Percentiles rank a stretch among this genome's conserved stretches.
phyloP scores from a whole-genome alignment of 1,140 invertebrate species.

The Drosophila fuyamai region DNA sequence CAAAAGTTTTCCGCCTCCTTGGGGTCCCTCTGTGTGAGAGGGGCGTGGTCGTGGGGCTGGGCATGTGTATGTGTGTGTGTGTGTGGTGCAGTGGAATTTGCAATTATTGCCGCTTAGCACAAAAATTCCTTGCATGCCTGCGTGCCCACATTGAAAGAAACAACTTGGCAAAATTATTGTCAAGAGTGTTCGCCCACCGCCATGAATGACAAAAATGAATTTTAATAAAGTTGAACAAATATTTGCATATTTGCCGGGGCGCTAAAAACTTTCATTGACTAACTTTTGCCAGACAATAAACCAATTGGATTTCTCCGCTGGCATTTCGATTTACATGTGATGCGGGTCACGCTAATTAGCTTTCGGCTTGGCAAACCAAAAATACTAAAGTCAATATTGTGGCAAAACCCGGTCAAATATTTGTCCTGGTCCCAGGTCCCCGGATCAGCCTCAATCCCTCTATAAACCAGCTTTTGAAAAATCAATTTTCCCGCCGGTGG shows the following conservation, averaged over 20 bases:
- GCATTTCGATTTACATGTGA: slow-evolving; percentile 67
- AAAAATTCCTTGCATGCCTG: slow-evolving; percentile 70
- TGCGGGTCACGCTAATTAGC: slow-evolving; percentile 77
- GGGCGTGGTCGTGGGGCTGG: slow-evolving; percentile 3
- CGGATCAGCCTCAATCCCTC: slow-evolving; percentile 37
- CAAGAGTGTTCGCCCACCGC: slow-evolving; percentile 60
- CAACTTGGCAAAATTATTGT: slow-evolving; percentile 77
- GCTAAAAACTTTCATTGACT: slow-evolving; percentile 79
- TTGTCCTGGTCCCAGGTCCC: slow-evolving; percentile 29
- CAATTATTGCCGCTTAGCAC: slow-evolving; percentile 82
- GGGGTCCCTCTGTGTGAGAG: slow-evolving; percentile 9
- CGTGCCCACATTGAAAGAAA: slow-evolving; percentile 72
- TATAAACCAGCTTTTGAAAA: slow-evolving; percentile 64
- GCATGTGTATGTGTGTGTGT: slow-evolving; percentile 10
- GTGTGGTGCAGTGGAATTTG: slow-evolving; percentile 74
- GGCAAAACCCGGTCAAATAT: slow-evolving; percentile 59
- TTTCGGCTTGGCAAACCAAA: slow-evolving; percentile 41
- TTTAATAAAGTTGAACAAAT: slow-evolving; percentile 81
- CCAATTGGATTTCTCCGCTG: slow-evolving; percentile 63
- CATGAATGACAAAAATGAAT: slow-evolving; percentile 82
- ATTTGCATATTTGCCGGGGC: slow-evolving; percentile 75
- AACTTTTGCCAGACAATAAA: slow-evolving; percentile 71
- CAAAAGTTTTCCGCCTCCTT: slow-evolving; percentile 54
- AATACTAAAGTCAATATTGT: slow-evolving; percentile 69
- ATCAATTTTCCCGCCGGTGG: slow-evolving; percentile 66